A percentile compares a stretch with the other conserved stretches of the same genome.
These are phyloP conservation scores for Pediacus dermestoides DNA, from an alignment of 2,888 invertebrate genomes.

Conservation along the genomic window DNA sequence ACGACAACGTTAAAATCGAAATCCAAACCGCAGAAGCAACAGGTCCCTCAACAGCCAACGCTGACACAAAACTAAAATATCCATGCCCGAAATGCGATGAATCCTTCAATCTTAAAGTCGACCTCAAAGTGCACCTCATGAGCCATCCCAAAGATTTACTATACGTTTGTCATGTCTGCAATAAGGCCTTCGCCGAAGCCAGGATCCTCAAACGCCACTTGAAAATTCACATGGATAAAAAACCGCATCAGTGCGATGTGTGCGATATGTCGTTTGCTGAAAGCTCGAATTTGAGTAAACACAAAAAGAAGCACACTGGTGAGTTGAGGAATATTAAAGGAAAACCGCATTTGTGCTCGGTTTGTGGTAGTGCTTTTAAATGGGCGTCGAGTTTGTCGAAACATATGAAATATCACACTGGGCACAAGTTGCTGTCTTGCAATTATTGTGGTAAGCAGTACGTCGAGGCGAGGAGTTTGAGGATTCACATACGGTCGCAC, in stretches of 20 bases:
- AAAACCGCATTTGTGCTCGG: slow-evolving; percentile 49
- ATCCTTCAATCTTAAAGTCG: slow-evolving; percentile 46
- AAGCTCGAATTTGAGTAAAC: slow-evolving; percentile 52
- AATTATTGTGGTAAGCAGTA: slow-evolving; percentile 52
- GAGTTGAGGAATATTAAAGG: slow-evolving; percentile 50
- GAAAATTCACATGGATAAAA: slow-evolving; percentile 51
- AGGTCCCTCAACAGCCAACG: slow-evolving; percentile 9
- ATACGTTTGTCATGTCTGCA: slow-evolving; percentile 45
- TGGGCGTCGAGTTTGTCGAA: slow-evolving; percentile 54
- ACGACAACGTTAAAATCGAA: slow-evolving; percentile 16
- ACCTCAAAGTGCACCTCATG: slow-evolving; percentile 50
- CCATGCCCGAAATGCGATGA: slow-evolving; percentile 46
- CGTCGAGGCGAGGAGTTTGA: slow-evolving; percentile 50
- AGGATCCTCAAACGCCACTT: slow-evolving; percentile 49
- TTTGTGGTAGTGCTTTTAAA: slow-evolving; percentile 52
- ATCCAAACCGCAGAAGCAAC: slow-evolving; percentile 1
- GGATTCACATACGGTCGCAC: slow-evolving; percentile 49
- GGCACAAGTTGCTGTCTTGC: slow-evolving; percentile 50
- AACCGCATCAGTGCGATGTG: slow-evolving; percentile 51
- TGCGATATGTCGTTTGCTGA: slow-evolving; percentile 54
- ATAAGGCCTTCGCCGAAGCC: slow-evolving; percentile 49
- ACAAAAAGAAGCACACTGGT: slow-evolving; percentile 52
- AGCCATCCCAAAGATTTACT: slow-evolving; percentile 48
- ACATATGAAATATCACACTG: slow-evolving; percentile 54
- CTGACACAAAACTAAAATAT: slow-evolving; percentile 45